Base-by-base conservation (phyloP, 1,140 invertebrate genomes). In the Papilio polyxenes region DNA sequence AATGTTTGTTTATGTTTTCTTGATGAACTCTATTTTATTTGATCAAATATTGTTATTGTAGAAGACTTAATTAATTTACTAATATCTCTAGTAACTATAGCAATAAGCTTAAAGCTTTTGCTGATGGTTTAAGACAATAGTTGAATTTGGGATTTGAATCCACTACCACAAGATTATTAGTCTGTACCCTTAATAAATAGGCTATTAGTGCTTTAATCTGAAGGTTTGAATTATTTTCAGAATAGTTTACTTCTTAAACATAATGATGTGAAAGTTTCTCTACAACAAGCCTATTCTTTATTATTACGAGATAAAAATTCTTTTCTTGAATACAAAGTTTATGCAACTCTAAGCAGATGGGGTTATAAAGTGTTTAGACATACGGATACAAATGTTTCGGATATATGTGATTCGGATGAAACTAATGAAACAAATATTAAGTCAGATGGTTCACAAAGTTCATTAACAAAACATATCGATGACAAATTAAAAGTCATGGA, bases 231-330 rank as follows among this genome's bases (percentile, higher is more conserved):
- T 84, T 87, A 62, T 56, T 95, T 95, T 82, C 90, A 96, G 96
- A 96, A 96, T 88, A 93, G 89, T 83, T 89, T 96, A 20, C 92
- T 95, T 85, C 90, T 96, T 11, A 94, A 92, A 83, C 95, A 95
- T 90, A 95, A 95, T 87, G 93, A 93, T 81, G 89, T 96, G 10
- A 90, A 94, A 84, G 91, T 96, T 5, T 96, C 96, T 72, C 87
- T 96, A 51, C 95, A 96, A 89, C 95, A 96, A 92, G 95, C 95
- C 6, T 96, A 96, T 84, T 89, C 92, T 77, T 88, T 96, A 83
- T 88, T 96, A 23, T 90, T 96, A 11, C 87, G 90, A 82, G 90
- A 93, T 69, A 90, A 91, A 72, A 91, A 95, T 48, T 91, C 94
- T 37, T 82, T 96, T 15, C 88, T 94, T 15, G 95, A 96, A 88